Evolutionary conservation across 1,140 invertebrate species (phyloP), one percentile per base, ranked within the genome.

Genomic region (Sogatella furcifera): DNA sequence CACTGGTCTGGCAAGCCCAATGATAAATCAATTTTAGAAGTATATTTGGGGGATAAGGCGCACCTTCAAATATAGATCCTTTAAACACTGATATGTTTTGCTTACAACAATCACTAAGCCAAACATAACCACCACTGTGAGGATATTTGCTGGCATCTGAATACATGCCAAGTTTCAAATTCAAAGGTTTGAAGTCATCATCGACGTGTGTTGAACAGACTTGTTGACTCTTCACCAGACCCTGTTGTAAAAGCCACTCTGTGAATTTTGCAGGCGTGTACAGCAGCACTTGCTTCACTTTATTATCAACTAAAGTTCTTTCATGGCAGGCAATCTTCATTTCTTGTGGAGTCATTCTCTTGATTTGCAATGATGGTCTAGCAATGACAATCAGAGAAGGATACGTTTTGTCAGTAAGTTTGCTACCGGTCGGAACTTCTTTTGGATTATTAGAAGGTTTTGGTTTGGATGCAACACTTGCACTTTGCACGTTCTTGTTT

Each of bases 1-100:
- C 84, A 60, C 88, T 89, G 0, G 90, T 92, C 68, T 93, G 90
- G 69, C 89, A 92, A 0, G 86, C 80, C 90, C 90, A 94, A 70
- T 94, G 90, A 71, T 92, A 94, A 22, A 94, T 84, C 0, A 92
- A 74, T 69, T 92, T 93, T 0, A 92, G 69, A 3, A 92, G 74
- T 13, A 88, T 82, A 14, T 84, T 85, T 0, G 90, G 90, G 1
- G 85, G 83, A 71, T 91, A 85, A 2, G 85, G 83, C 6, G 88
- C 84, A 3, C 84, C 85, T 72, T 92, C 89, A 66, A 92, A 93
- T 34, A 93, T 81, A 0, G 90, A 94, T 19, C 88, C 88, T 62
- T 80, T 84, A 69, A 90, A 94, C 0, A 92, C 88, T 0, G 90
- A 92, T 1, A 92, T 83, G 65, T 87, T 90, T 55, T 84, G 81